Evolutionary conservation across 2,113 vertebrate species (phyloP), one percentile per base, ranked within the genome.

Genomic region (Tiliqua scincoides): DNA sequence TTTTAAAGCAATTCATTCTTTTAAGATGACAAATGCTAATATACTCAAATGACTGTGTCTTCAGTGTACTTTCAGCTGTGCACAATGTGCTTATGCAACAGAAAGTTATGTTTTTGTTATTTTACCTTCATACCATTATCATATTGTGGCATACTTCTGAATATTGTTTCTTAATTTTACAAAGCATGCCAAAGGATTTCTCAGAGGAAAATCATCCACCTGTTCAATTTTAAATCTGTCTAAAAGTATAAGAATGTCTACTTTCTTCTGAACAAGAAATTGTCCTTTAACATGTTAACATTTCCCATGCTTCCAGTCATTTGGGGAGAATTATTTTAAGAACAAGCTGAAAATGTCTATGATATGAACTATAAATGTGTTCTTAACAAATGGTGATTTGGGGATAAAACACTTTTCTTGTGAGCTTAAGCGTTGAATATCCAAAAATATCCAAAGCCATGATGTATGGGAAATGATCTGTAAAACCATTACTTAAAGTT

Each of bases 401-500:
- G 4, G 70, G 83, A 59, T 79, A 79, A 65, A 74, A 85, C 59
- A 37, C 43, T n/a, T 72, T 79, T 79, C 59, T 74, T 87, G 30
- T 86, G 78, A 91, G 23, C 87, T 91, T 91, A 79, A 48, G 20
- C 86, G 23, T 89, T 63, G 57, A 80, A 10, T 93, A 83, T 79
- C 72, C 88, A 82, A 77, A 88, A 93, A 90, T 70, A 57, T 21
- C 25, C 74, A 90, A 91, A 90, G 72, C 83, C 67, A 59, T 89
- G 84, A 86, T 85, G 65, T 89, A 92, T 89, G 89, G 85, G 88
- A 84, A 91, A 0, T 89, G 67, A 40, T 90, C 84, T 95, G 91
- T 94, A 93, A 92, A 94, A 88, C 65, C 12, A 35, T 89, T 89
- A 89, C 82, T 89, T 90, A 93, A 95, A 93, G 85, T 72, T 95